Percentiles rank a stretch among this genome's conserved stretches.
These are phyloP conservation scores for Drosophila macrospina DNA, from an alignment of 2,888 invertebrate genomes.

Conservation along the genomic window DNA sequence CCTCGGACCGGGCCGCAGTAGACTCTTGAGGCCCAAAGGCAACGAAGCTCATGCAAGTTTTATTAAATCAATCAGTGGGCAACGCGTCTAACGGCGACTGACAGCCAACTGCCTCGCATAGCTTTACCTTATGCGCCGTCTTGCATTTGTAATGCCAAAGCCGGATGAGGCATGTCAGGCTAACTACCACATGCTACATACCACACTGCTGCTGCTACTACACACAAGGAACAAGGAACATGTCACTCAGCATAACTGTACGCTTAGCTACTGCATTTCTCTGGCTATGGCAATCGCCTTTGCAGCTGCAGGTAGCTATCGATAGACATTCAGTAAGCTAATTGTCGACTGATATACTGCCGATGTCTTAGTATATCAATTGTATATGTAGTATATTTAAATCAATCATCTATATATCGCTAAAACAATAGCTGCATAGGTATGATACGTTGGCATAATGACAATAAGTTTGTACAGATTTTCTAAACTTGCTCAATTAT, in stretches of 20 bases:
- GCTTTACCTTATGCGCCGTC: conserved; percentile 63
- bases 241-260: conserved; percentile 38
- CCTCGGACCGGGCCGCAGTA: neutral
- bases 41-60: conserved; percentile 64
- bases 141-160: conserved; percentile 73
- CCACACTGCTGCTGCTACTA: neutral
- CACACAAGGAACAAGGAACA: conserved; percentile 49
- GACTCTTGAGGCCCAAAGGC: conserved; percentile 43
- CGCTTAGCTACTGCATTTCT: conserved; percentile 33
- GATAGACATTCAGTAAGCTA: neutral
- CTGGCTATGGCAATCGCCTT: conserved; percentile 1
- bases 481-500: neutral
- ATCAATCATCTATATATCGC: no score
- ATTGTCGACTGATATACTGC: neutral
- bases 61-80: conserved; percentile 80
- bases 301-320: neutral
- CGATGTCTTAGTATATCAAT: neutral
- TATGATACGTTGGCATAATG: no score
- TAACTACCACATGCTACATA: conserved; percentile 35
- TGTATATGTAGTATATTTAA: no score
- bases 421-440: no score
- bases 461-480: no score
- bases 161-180: conserved; percentile 67
- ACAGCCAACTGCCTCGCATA: conserved; percentile 56
- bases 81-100: conserved; percentile 72